phyloP scores from a whole-genome alignment of 2,797 vertebrate genomes.

The Oreochromis mossambicus region DNA sequence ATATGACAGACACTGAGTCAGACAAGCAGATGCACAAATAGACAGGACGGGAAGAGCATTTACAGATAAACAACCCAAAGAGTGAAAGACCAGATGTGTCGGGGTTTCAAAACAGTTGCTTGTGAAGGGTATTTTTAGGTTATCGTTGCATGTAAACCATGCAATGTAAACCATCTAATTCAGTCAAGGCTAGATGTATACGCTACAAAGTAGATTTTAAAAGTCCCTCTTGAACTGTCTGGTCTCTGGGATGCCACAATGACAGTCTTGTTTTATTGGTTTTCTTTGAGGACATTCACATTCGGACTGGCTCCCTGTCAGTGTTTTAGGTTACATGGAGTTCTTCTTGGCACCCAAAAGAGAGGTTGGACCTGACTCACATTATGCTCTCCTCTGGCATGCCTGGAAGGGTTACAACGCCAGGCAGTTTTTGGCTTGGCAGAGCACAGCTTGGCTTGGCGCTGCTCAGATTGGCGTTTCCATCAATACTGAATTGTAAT shows the following conservation, averaged over 20 bases:
- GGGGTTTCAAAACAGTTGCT: constrained; percentile 13
- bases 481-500: constrained; percentile 67
- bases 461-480: constrained; percentile 49
- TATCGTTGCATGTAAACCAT: constrained; percentile 32
- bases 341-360: constrained; percentile 72
- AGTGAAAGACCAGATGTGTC: constrained; percentile 16
- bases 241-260: constrained; percentile 69
- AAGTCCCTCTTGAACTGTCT: constrained; percentile 49
- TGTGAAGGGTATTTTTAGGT: constrained; percentile 47
- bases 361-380: constrained; percentile 64
- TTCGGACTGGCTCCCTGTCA: constrained; percentile 68
- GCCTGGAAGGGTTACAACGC: constrained; percentile 66
- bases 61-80: constrained; percentile 42
- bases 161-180: constrained; percentile 55
- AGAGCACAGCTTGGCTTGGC: constrained; percentile 63
- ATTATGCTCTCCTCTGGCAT: constrained; percentile 54
- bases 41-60: background rate
- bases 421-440: constrained; percentile 69
- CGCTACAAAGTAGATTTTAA: constrained; percentile 52
- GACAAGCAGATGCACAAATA: background rate
- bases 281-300: constrained; percentile 73
- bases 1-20: background rate
- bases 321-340: constrained; percentile 70
- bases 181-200: constrained; percentile 37
- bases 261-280: constrained; percentile 73